A percentile compares a stretch with the other conserved stretches of the same genome.
Evolutionary conservation across 1,140 invertebrate genomes (phyloP).

Genomic region (Anthonomus grandis): DNA sequence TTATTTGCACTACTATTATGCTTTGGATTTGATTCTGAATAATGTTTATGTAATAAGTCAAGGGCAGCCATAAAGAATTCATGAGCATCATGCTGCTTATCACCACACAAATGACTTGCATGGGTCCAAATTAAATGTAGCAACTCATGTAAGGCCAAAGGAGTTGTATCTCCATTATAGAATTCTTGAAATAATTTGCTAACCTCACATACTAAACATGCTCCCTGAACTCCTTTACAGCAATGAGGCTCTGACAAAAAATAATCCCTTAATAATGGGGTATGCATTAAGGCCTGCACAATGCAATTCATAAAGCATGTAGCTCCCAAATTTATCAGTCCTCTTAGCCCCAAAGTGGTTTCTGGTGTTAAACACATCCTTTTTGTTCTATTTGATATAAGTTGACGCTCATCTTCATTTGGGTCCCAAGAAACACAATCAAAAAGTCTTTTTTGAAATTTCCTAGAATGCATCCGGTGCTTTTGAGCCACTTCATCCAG

Average conservation of each 20-base stretch:
- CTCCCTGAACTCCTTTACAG: constrained; percentile 64
- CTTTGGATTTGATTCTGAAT: constrained; percentile 41
- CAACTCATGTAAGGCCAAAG: constrained; percentile 83
- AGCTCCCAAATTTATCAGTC: constrained; percentile 94
- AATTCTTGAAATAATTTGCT: constrained; percentile 86
- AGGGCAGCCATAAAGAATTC: constrained; percentile 97
- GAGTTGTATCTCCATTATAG: constrained; percentile 85
- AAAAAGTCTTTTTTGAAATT: constrained; percentile 42
- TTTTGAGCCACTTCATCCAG: constrained; percentile 53
- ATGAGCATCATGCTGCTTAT: constrained; percentile 98
- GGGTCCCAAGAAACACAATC: constrained; percentile 68
- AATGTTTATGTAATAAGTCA: constrained; percentile 86
- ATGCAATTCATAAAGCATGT: constrained; percentile 99
- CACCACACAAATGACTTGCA: constrained; percentile 90
- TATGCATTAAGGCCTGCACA: constrained; percentile 92
- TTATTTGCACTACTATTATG: constrained; percentile 18
- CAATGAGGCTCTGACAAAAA: constrained; percentile 91
- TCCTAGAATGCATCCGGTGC: constrained; percentile 44
- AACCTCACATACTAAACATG: constrained; percentile 93
- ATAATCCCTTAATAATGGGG: constrained; percentile 90
- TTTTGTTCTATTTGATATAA: constrained; percentile 66
- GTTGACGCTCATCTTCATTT: constrained; percentile 67
- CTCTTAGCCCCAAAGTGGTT: constrained; percentile 84
- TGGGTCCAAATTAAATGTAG: constrained; percentile 96
- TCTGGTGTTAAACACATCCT: constrained; percentile 74